These are phyloP conservation scores for Mus spicilegus DNA, from an alignment of 2,113 vertebrate genomes.

Conservation along the genomic window DNA sequence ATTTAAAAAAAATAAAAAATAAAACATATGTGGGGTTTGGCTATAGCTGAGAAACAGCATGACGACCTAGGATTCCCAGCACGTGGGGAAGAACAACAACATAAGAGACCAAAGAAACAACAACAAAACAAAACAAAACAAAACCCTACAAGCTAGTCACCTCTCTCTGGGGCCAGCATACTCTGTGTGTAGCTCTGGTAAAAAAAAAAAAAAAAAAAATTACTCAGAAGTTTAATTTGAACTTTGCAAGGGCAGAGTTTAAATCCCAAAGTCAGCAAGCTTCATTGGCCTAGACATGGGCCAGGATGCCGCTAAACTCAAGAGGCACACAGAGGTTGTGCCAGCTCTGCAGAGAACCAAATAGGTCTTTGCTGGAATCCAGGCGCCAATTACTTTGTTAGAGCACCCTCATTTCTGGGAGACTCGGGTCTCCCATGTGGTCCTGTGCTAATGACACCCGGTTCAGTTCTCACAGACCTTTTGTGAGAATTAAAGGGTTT, in stretches of 20 bases:
- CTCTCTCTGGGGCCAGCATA: background rate
- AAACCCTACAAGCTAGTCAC: background rate
- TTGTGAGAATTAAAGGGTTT: background rate
- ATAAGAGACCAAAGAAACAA: background rate
- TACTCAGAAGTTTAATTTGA: background rate
- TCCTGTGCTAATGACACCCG: background rate
- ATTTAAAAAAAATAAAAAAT: background rate
- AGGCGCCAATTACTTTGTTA: background rate
- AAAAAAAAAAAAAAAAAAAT: background rate
- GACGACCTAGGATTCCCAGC: background rate
- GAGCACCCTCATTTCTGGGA: background rate
- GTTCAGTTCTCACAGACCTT: background rate
- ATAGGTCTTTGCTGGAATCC: background rate
- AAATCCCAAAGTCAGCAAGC: background rate
- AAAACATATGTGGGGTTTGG: background rate
- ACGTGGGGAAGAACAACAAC: background rate
- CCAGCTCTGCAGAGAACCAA: background rate
- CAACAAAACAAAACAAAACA: background rate
- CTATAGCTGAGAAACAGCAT: background rate
- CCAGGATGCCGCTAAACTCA: background rate
- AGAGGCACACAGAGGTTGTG: background rate
- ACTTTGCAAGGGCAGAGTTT: background rate
- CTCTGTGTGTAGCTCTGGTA: background rate
- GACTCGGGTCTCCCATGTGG: background rate
- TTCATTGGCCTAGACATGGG: background rate